Evolutionary conservation across 2,888 invertebrate species (phyloP).

Genomic region (Chymomyza procnemis): DNA sequence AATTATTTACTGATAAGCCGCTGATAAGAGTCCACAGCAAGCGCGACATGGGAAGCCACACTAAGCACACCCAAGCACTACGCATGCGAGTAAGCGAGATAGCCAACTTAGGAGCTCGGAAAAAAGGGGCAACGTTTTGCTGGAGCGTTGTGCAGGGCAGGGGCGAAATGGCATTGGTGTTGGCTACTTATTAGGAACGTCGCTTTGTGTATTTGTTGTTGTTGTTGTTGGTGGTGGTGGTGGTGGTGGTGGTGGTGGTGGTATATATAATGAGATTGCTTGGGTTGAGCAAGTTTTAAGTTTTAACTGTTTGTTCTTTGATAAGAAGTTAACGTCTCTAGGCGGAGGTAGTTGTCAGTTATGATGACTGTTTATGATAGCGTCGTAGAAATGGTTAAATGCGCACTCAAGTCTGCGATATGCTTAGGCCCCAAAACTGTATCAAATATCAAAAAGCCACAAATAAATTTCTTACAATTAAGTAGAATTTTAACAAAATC

Average conservation of each 20-base stretch:
- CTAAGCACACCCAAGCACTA: neutral
- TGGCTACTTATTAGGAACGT: neutral
- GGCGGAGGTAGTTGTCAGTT: neutral
- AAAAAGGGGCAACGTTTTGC: neutral
- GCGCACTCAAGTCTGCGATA: constrained; percentile 7
- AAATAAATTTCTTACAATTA: neutral
- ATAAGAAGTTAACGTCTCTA: constrained; percentile 16
- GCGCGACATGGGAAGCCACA: constrained; percentile 4
- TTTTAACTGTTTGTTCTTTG: constrained; percentile 50
- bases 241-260: too few relatives aligned
- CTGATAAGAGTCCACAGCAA: constrained; percentile 54
- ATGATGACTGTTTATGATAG: constrained; percentile 5
- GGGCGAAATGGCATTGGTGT: neutral
- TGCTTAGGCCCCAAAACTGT: constrained; percentile 7
- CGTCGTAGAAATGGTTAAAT: neutral
- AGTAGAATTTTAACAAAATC: too few relatives aligned
- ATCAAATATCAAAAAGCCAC: neutral
- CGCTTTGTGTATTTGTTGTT: neutral
- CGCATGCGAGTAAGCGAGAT: neutral
- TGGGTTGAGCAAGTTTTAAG: constrained; percentile 60
- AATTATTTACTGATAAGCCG: constrained; percentile 72
- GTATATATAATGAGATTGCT: neutral
- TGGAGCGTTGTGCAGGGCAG: neutral
- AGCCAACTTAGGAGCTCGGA: neutral
- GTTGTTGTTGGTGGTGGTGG: neutral